Base-by-base conservation (phyloP, 2,888 invertebrate genomes). In the Sycophila texana region DNA sequence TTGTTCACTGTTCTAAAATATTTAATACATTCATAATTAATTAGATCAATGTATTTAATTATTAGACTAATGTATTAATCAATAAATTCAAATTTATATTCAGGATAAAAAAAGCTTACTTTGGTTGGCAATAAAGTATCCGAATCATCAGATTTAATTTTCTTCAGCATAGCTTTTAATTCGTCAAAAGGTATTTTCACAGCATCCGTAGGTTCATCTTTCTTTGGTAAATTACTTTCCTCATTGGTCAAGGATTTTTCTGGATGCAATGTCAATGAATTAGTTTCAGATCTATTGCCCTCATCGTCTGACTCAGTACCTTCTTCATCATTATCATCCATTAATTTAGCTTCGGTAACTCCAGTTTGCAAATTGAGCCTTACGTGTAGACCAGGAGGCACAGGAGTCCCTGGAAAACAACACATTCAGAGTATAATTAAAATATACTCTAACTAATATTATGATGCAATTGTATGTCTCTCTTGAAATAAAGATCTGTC, bases 361-460 rank as follows among this genome's bases (percentile, higher is more conserved):
- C 95, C 95, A 14, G 95, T 96, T 89, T 94, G 90, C n/a, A 96
- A 90, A 91, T 96, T 94, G 79, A 96, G 92, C 67, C 95, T 91
- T 5, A 96, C 92, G 88, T 96, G 96, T 3, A 96, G 91, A 1
- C 96, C 96, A 77, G 92, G 90, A 0, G 96, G 96, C 83, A 96
- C 92, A 20, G 92, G 91, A 88, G 95, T 95, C 79, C 94, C 96
- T 95, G 83, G 39, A 70, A 39, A 49, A n/a, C 26, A 68, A 70
- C 22, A 73, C 26, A 22, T 58, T 49, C 49, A 63, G 47, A n/a
- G 14, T 16, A 30, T 18, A 61, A 13, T 30, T 49, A 18, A 57
- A 30, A 22, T 14, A 53, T 39, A 53, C 16, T 14, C 57, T 65
- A 30, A 60, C 20, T 53, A 63, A 47, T 26, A 30, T 51, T 13